Percentiles rank a stretch among this genome's conserved stretches.
Evolutionary conservation across 2,888 invertebrate species (phyloP).

Genomic region (Quadroppia sp.): DNA sequence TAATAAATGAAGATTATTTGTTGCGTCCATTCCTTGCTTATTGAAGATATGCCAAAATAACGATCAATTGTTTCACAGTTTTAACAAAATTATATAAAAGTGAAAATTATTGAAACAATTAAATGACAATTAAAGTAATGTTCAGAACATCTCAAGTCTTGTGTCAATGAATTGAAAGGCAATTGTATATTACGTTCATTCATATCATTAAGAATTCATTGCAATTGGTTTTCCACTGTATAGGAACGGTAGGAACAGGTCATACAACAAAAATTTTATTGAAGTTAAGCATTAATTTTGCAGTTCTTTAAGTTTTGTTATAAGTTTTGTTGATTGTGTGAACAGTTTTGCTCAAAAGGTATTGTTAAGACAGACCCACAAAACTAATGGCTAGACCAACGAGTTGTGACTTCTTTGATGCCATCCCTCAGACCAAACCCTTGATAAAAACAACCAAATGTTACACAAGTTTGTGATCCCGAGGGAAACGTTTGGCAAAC

Average conservation of each 20-base stretch:
- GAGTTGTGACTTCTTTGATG: slow-evolving; percentile 37
- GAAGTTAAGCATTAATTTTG: slow-evolving; percentile 26
- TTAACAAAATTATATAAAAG: no score
- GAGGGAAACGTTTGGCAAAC: slow-evolving; percentile 9
- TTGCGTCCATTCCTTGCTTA: neutral
- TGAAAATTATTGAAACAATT: neutral
- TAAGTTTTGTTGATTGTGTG: slow-evolving; percentile 26
- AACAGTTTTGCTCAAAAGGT: slow-evolving; percentile 32
- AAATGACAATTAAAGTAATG: neutral
- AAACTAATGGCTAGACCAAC: slow-evolving; percentile 31
- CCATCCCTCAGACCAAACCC: slow-evolving; percentile 21
- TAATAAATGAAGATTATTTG: slow-evolving; percentile 28
- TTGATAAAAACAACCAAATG: slow-evolving; percentile 5
- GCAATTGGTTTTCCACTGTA: neutral
- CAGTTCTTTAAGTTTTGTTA: slow-evolving; percentile 17
- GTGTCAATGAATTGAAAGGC: neutral
- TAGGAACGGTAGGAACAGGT: neutral
- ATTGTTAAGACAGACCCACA: slow-evolving; percentile 10
- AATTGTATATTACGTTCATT: slow-evolving; percentile 25
- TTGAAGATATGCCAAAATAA: neutral
- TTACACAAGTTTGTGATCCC: slow-evolving; percentile 33
- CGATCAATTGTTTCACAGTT: neutral
- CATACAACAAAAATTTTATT: slow-evolving; percentile 20
- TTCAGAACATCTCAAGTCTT: neutral
- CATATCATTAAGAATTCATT: slow-evolving; percentile 7